phyloP scores from a whole-genome alignment of 2,888 invertebrate genomes.

The Hofmannophila pseudospretella region DNA sequence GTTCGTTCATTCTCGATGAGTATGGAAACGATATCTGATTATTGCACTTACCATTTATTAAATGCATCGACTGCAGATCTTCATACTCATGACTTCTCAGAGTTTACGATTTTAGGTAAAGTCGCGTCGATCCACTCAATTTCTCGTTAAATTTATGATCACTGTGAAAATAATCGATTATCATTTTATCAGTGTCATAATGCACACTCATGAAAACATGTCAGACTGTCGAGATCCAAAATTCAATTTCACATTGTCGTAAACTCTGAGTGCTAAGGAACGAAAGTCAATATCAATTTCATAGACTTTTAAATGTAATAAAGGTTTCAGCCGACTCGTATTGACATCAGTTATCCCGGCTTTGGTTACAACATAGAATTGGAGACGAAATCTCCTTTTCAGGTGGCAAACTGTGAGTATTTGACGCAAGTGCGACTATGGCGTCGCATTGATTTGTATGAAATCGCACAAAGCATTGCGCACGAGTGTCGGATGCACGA shows the following conservation, averaged over 20 bases:
- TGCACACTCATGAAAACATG: slow-evolving; percentile 4
- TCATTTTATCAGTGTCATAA: slow-evolving; percentile 14
- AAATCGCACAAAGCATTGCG: too few species aligned
- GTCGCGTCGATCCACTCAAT: slow-evolving; percentile 31
- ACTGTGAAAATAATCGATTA: slow-evolving; percentile 26
- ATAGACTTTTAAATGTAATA: not conserved
- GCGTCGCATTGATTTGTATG: too few species aligned
- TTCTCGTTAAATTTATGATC: slow-evolving; percentile 36
- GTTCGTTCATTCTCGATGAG: too few species aligned
- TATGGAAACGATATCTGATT: too few species aligned
- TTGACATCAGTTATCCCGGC: slow-evolving; percentile 3
- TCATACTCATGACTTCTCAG: not conserved
- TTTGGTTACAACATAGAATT: slow-evolving; percentile 3
- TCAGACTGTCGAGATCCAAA: not conserved
- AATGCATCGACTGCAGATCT: too few species aligned
- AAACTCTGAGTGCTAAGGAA: not conserved
- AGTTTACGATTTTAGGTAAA: slow-evolving; percentile 37
- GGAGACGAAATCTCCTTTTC: too few species aligned
- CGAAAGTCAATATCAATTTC: not conserved
- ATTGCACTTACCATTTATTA: too few species aligned
- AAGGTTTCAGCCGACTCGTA: not conserved
- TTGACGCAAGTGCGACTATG: too few species aligned
- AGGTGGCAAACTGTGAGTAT: too few species aligned
- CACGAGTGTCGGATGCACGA: too few species aligned
- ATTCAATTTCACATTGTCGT: not conserved